phyloP scores from a whole-genome alignment of 2,888 invertebrate genomes.

The Eurytoma californica region DNA sequence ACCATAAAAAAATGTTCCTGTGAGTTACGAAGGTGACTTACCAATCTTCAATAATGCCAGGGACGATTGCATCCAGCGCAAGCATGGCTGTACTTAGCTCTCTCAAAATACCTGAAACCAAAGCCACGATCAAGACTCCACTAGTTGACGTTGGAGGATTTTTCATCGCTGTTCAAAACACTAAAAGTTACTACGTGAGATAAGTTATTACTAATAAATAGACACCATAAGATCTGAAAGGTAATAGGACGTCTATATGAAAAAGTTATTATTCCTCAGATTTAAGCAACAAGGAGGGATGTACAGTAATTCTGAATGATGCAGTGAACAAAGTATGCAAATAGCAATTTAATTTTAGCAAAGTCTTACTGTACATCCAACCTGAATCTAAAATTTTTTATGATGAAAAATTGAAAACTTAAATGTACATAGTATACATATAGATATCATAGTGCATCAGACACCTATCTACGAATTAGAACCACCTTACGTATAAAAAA shows the following conservation, averaged over 20 bases:
- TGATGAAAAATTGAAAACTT: slow-evolving; percentile 7
- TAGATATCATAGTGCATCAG: slow-evolving; percentile 22
- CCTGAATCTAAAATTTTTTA: not conserved
- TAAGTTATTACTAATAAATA: too few species aligned
- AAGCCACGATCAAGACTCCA: slow-evolving; percentile 32
- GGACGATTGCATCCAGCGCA: slow-evolving; percentile 28
- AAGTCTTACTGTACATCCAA: not conserved
- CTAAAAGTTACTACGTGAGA: slow-evolving; percentile 6
- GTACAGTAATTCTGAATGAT: not conserved
- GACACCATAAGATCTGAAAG: not conserved
- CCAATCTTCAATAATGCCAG: slow-evolving; percentile 64
- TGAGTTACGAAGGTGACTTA: slow-evolving; percentile 71
- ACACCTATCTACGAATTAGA: slow-evolving; percentile 63
- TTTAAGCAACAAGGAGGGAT: not conserved
- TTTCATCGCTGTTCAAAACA: slow-evolving; percentile 9
- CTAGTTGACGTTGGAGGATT: not conserved
- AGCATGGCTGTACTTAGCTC: slow-evolving; percentile 27
- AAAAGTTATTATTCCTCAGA: not conserved
- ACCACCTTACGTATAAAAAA: slow-evolving; percentile 72
- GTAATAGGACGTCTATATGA: not conserved
- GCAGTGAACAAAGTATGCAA: too few species aligned
- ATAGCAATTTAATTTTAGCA: not conserved
- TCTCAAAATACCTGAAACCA: slow-evolving; percentile 56
- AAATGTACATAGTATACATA: not conserved
- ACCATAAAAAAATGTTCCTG: slow-evolving; percentile 49